A percentile compares a stretch with the other conserved stretches of the same genome.
These are phyloP conservation scores for Nothura maculosa DNA, from an alignment of 2,797 vertebrate genomes.

Conservation along the genomic window DNA sequence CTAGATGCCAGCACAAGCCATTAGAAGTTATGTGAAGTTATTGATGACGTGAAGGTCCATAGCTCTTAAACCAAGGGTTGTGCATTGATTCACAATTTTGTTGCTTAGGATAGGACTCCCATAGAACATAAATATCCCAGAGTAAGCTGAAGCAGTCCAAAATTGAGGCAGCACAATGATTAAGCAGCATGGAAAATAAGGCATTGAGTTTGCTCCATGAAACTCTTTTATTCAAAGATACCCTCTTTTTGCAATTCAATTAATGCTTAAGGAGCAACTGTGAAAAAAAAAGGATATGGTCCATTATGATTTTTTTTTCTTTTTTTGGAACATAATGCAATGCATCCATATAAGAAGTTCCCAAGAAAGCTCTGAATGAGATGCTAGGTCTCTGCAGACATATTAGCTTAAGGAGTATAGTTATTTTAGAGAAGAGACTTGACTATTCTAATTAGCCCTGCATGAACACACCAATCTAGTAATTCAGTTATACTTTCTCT, in stretches of 20 bases:
- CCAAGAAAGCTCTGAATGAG: not conserved
- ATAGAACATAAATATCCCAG: not conserved
- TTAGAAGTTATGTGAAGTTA: not conserved
- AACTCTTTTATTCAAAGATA: not conserved
- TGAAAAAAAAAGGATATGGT: slow-evolving; percentile 10
- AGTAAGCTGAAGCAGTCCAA: not conserved
- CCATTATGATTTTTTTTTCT: not conserved
- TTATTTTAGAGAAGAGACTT: slow-evolving; percentile 30
- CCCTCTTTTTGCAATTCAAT: not conserved
- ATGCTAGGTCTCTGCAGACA: slow-evolving; percentile 16
- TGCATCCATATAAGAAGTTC: not conserved
- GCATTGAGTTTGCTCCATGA: not conserved
- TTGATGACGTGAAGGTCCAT: not conserved
- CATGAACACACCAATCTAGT: slow-evolving; percentile 31
- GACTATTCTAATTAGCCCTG: slow-evolving; percentile 49
- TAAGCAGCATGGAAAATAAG: not conserved
- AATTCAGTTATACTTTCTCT: slow-evolving; percentile 40
- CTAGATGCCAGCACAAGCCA: not conserved
- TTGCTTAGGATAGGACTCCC: not conserved
- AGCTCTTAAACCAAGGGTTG: not conserved
- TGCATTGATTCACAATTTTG: not conserved
- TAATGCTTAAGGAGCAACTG: not conserved
- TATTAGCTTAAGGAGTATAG: slow-evolving; percentile 28
- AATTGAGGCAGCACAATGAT: not conserved
- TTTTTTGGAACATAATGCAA: not conserved